These are phyloP conservation scores for Candidula unifasciata DNA, from an alignment of 2,888 invertebrate genomes.

Conservation along the genomic window DNA sequence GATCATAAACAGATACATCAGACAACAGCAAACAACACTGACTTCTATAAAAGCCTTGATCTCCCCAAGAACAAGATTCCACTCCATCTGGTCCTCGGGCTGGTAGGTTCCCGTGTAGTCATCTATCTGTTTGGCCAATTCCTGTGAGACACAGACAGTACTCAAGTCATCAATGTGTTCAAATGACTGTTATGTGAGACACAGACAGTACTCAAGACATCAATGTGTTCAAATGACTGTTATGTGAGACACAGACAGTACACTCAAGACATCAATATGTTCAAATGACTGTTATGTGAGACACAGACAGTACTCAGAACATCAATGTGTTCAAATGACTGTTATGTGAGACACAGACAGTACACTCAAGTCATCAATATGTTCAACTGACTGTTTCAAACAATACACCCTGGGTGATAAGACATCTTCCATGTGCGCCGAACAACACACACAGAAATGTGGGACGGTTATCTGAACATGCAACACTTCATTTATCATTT, in stretches of 20 bases:
- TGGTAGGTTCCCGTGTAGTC: slow-evolving; percentile 97
- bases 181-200: slow-evolving; percentile 69
- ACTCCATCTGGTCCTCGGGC: slow-evolving; percentile 97
- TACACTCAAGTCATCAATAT: neutral
- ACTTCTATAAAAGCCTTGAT: slow-evolving; percentile 92
- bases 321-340: neutral
- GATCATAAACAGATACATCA: no score
- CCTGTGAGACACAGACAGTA: slow-evolving; percentile 79
- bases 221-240: neutral
- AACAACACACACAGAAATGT: no score
- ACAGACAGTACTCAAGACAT: neutral
- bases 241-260: slow-evolving; percentile 70
- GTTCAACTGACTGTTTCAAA: neutral
- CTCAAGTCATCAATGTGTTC: neutral
- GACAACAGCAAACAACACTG: neutral
- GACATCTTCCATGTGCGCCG: no score
- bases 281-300: slow-evolving; percentile 69
- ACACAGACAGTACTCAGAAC: neutral
- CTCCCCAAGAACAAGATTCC: slow-evolving; percentile 95
- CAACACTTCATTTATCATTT: no score
- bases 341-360: slow-evolving; percentile 70
- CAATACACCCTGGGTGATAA: no score
- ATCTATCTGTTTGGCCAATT: slow-evolving; percentile 94
- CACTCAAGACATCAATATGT: neutral
- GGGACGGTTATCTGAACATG: no score